phyloP scores from a whole-genome alignment of 1,140 invertebrate species.

The Brachionus manjavacas region DNA sequence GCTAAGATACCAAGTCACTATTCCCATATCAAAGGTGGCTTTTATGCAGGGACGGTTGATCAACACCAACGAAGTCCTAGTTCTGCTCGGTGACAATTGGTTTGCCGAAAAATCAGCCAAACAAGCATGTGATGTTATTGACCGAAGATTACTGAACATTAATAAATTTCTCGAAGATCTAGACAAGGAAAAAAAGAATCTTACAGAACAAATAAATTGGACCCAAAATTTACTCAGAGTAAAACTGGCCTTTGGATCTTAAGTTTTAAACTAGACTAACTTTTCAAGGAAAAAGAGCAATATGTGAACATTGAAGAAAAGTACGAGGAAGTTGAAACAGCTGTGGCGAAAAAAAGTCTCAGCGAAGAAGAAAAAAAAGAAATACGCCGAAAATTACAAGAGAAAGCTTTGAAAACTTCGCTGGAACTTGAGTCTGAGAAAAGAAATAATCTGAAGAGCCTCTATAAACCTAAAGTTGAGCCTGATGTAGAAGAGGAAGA shows the following conservation, averaged over 20 bases:
- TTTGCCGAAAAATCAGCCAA: slow-evolving; percentile 67
- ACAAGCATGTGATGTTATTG: slow-evolving; percentile 64
- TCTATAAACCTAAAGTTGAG: not conserved
- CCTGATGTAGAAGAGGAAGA: not conserved
- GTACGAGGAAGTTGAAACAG: not conserved
- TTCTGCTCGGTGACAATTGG: slow-evolving; percentile 67
- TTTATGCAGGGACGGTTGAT: slow-evolving; percentile 67
- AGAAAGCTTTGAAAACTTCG: slow-evolving; percentile 21
- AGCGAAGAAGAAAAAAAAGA: slow-evolving; percentile 31
- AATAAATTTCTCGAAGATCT: slow-evolving; percentile 7
- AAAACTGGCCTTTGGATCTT: not conserved
- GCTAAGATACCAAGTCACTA: slow-evolving; percentile 57
- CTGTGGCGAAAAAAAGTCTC: not conserved
- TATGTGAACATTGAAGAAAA: slow-evolving; percentile 41
- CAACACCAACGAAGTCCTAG: slow-evolving; percentile 70
- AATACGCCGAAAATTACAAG: slow-evolving; percentile 2
- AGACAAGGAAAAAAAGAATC: slow-evolving; percentile 4
- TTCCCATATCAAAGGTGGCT: slow-evolving; percentile 65
- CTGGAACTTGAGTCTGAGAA: not conserved
- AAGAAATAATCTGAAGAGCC: not conserved
- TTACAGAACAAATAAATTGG: not conserved
- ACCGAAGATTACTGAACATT: slow-evolving; percentile 63
- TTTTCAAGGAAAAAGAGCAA: slow-evolving; percentile 13
- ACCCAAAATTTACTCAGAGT: slow-evolving; percentile 11
- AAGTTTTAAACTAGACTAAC: not conserved